A percentile compares a stretch with the other conserved stretches of the same genome.
Conservation (phyloP, 2,113 vertebrate genomes). For the Sander vitreus region DNA sequence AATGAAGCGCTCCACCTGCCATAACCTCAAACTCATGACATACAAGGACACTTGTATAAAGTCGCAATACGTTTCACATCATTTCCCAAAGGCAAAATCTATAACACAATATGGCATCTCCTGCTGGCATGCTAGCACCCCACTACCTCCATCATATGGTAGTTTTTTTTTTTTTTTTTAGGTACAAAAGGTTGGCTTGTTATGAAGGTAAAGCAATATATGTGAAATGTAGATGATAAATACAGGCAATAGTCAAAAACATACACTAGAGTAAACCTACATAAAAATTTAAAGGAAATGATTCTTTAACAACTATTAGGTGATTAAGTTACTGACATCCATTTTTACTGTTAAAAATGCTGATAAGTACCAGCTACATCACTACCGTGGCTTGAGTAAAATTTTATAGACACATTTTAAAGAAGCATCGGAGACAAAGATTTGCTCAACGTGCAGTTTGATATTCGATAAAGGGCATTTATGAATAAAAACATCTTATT, state of each 20-base stretch:
- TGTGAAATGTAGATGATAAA: not conserved
- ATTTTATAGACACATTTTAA: constrained; percentile 2
- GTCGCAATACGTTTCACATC: constrained; percentile 27
- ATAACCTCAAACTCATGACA: constrained; percentile 26
- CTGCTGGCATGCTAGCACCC: constrained; percentile 39
- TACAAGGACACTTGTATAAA: constrained; percentile 45
- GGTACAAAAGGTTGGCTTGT: not conserved
- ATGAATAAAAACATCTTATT: not conserved
- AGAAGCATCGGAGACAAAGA: not conserved
- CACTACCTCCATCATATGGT: constrained; percentile 23
- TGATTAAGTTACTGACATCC: not conserved
- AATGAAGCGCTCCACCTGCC: constrained; percentile 38
- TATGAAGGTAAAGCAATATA: not conserved
- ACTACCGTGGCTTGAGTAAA: not conserved
- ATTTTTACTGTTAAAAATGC: not conserved
- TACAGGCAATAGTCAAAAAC: not conserved
- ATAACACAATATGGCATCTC: constrained; percentile 43
- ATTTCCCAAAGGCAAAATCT: constrained; percentile 27
- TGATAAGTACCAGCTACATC: not conserved
- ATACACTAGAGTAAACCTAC: not conserved
- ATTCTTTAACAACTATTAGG: not conserved
- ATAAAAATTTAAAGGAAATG: not conserved
- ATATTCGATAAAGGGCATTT: not conserved
- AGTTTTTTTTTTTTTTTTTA: not conserved
- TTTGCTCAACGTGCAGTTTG: not conserved